These are phyloP conservation scores for Aelia acuminata DNA, from an alignment of 2,888 invertebrate genomes.

Conservation along the genomic window DNA sequence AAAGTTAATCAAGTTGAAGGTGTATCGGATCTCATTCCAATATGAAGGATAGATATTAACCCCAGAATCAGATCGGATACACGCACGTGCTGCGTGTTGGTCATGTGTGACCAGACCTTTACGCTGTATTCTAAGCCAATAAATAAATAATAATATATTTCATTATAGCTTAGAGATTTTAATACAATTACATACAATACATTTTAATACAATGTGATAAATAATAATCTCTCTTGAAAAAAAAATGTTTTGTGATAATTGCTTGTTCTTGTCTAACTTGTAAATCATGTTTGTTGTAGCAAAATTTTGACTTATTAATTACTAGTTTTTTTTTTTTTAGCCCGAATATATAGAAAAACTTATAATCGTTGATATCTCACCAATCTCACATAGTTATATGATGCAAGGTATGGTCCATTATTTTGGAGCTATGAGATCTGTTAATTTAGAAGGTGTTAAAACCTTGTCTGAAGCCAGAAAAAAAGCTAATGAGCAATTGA, in stretches of 20 bases:
- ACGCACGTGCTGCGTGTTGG: no score
- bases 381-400: conserved; percentile 76
- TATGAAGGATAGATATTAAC: no score
- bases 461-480: conserved; percentile 80
- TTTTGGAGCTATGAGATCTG: conserved; percentile 78
- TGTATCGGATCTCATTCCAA: no score
- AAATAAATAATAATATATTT: no score
- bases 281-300: neutral
- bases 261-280: neutral
- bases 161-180: no score
- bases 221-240: neutral
- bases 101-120: no score
- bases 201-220: neutral
- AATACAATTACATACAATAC: no score
- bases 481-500: conserved; percentile 77
- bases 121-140: no score
- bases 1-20: no score
- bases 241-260: neutral
- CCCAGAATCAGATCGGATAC: no score
- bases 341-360: conserved; percentile 78
- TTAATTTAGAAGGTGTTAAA: conserved; percentile 75
- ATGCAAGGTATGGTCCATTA: conserved; percentile 76
- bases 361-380: conserved; percentile 81
- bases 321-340: conserved; percentile 71
- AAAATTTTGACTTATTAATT: neutral